Percentiles rank a stretch among this genome's conserved stretches.
These are phyloP conservation scores for Dermatemys mawii DNA, from an alignment of 2,113 vertebrate genomes.

Conservation along the genomic window DNA sequence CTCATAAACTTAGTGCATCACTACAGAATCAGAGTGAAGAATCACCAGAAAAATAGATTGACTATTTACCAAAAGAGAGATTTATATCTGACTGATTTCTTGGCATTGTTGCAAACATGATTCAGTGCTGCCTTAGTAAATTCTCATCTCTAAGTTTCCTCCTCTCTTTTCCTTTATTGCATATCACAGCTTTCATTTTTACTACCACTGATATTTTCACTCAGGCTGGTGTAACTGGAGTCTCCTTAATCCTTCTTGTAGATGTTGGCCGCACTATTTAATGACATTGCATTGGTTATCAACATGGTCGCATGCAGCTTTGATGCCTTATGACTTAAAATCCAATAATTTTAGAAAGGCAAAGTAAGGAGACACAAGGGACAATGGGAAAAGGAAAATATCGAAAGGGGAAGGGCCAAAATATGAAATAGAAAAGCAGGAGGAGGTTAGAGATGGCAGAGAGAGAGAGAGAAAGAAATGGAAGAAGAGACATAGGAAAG, in stretches of 20 bases:
- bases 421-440: not conserved
- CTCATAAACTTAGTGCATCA: not conserved
- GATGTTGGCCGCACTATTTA: not conserved
- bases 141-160: not conserved
- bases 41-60: not conserved
- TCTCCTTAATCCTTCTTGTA: not conserved
- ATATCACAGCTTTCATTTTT: not conserved
- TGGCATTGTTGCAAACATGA: not conserved
- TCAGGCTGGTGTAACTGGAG: not conserved
- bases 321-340: not conserved
- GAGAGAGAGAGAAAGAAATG: not conserved
- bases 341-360: not conserved
- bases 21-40: not conserved
- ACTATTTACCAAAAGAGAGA: not conserved
- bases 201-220: not conserved
- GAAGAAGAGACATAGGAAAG: not conserved
- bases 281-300: not conserved
- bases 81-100: not conserved
- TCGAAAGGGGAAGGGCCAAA: not conserved
- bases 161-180: not conserved
- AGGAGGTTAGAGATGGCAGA: not conserved
- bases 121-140: not conserved
- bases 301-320: not conserved
- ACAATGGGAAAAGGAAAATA: not conserved
- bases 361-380: not conserved